Conservation (phyloP, 1,140 invertebrate species). For the Neodiprion pinetum region DNA sequence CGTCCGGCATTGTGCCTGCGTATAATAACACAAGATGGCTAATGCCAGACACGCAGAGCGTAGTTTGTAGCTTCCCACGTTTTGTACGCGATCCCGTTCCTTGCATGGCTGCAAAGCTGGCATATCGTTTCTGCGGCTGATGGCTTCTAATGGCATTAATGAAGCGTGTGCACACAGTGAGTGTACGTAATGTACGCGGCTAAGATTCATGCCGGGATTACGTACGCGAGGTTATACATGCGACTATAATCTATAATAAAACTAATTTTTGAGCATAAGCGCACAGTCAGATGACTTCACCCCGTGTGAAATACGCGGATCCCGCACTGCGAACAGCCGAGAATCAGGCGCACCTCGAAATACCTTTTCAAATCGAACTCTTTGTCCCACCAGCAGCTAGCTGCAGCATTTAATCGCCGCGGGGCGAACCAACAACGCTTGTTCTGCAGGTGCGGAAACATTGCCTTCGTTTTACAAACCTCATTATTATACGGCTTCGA, state of each 20-base stretch:
- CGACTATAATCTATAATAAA: slow-evolving; percentile 44
- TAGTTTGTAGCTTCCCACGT: too few species aligned
- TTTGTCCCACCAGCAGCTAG: background rate
- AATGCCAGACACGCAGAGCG: too few species aligned
- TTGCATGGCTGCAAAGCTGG: too few species aligned
- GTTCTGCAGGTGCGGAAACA: too few species aligned
- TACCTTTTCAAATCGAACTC: background rate
- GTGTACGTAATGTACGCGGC: slow-evolving; percentile 35
- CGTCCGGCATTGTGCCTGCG: too few species aligned
- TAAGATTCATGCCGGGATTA: too few species aligned
- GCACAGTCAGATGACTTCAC: slow-evolving; percentile 58
- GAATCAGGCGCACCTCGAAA: background rate
- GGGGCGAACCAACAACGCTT: background rate
- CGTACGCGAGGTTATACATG: too few species aligned
- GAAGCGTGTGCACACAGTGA: slow-evolving; percentile 56
- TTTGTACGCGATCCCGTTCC: too few species aligned
- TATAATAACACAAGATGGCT: too few species aligned
- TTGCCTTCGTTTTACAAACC: too few species aligned
- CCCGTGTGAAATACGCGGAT: slow-evolving; percentile 52
- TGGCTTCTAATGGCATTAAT: slow-evolving; percentile 60
- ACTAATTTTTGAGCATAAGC: slow-evolving; percentile 63
- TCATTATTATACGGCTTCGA: too few species aligned
- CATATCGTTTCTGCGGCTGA: slow-evolving; percentile 11
- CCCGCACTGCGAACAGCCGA: slow-evolving; percentile 32
- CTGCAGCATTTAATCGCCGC: background rate